These are phyloP conservation scores for Xyrichtys novacula DNA, from an alignment of 2,797 vertebrate genomes.

Conservation along the genomic window DNA sequence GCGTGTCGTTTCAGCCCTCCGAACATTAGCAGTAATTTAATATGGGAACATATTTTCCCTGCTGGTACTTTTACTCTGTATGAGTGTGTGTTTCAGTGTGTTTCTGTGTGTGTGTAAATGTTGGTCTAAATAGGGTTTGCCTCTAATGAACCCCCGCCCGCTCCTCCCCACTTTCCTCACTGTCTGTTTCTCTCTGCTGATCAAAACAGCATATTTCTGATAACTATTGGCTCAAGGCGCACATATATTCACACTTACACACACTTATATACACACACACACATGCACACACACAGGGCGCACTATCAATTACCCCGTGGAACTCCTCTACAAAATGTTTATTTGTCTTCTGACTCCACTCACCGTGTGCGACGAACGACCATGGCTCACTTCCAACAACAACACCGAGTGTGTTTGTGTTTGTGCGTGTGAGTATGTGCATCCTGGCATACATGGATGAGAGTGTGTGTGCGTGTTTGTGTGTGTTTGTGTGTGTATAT, in stretches of 20 bases:
- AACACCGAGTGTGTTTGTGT: slow-evolving; percentile 53
- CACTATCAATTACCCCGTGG: slow-evolving; percentile 59
- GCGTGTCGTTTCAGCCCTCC: slow-evolving; percentile 56
- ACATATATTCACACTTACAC: neutral
- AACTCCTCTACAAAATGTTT: slow-evolving; percentile 77
- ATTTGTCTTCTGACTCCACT: slow-evolving; percentile 82
- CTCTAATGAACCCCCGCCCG: slow-evolving; percentile 68
- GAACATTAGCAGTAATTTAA: slow-evolving; percentile 63
- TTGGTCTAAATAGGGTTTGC: slow-evolving; percentile 68
- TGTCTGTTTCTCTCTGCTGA: slow-evolving; percentile 57
- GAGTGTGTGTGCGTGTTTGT: slow-evolving; percentile 43
- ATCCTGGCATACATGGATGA: slow-evolving; percentile 43
- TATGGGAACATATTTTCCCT: slow-evolving; percentile 72
- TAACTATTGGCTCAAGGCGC: slow-evolving; percentile 61
- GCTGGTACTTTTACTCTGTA: slow-evolving; percentile 52
- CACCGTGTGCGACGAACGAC: slow-evolving; percentile 67
- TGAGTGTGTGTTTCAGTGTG: slow-evolving; percentile 43
- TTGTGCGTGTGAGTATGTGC: slow-evolving; percentile 13
- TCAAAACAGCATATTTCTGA: slow-evolving; percentile 69
- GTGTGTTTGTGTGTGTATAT: slow-evolving; percentile 60
- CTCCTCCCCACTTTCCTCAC: slow-evolving; percentile 47
- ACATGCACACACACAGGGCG: slow-evolving; percentile 49
- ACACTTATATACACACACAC: slow-evolving; percentile 45
- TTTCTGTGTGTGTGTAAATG: slow-evolving; percentile 56
- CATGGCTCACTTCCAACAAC: slow-evolving; percentile 77